A percentile compares a stretch with the other conserved stretches of the same genome.
Evolutionary conservation across 2,113 vertebrate species (phyloP).

Genomic region (Heptranchias perlo): DNA sequence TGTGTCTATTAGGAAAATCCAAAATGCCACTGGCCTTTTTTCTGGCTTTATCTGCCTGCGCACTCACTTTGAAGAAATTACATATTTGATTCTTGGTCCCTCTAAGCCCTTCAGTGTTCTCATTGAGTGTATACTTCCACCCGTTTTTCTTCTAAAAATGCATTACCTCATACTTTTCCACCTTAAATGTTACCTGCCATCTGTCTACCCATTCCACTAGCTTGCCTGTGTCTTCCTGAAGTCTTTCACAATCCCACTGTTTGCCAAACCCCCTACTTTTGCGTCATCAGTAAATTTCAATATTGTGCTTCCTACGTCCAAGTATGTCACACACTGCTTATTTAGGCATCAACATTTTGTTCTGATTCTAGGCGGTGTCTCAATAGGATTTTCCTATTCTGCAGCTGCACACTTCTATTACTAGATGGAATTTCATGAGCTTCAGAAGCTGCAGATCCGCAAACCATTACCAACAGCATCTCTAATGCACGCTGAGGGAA

Average conservation of each 20-base stretch:
- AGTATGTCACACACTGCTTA: background rate
- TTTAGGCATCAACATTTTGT: background rate
- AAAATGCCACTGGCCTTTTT: too few relatives aligned
- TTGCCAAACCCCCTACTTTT: background rate
- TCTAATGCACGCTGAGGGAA: background rate
- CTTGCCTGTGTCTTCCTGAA: too few relatives aligned
- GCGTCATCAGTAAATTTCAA: background rate
- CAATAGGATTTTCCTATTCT: background rate
- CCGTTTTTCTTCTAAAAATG: background rate
- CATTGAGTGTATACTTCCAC: background rate
- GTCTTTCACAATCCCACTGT: too few relatives aligned
- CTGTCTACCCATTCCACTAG: too few relatives aligned
- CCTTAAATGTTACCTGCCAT: too few relatives aligned
- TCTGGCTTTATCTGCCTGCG: too few relatives aligned
- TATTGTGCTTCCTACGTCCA: background rate
- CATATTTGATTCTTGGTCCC: too few relatives aligned
- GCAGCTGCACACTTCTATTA: background rate
- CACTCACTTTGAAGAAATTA: too few relatives aligned
- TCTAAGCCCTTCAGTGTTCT: too few relatives aligned
- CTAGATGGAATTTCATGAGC: background rate
- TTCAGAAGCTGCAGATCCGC: background rate
- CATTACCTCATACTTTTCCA: too few relatives aligned
- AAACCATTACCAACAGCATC: background rate
- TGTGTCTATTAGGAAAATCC: too few relatives aligned
- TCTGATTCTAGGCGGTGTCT: background rate